Percentiles rank a stretch among this genome's conserved stretches.
Conservation (phyloP, 1,140 invertebrate genomes). For the Trinorchestia longiramus region DNA sequence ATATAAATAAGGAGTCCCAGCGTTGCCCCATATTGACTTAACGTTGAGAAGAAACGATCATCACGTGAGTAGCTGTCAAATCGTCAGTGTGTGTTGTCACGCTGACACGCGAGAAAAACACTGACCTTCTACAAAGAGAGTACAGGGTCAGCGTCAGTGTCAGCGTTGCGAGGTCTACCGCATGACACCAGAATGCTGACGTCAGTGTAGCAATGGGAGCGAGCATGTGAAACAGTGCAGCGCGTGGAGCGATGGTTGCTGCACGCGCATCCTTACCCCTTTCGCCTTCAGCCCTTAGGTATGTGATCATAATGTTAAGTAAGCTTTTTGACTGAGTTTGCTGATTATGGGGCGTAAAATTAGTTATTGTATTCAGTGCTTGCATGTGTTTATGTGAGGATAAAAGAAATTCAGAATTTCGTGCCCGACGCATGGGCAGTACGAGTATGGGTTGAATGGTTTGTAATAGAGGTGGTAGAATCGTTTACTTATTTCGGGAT, state of each 20-base stretch:
- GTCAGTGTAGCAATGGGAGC: not conserved
- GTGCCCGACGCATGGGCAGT: too few relatives aligned
- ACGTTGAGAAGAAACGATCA: not conserved
- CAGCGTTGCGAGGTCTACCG: not conserved
- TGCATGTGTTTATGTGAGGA: not conserved
- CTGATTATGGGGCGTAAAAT: not conserved
- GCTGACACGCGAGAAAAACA: not conserved
- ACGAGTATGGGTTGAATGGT: too few relatives aligned
- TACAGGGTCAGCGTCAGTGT: not conserved
- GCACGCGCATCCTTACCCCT: not conserved
- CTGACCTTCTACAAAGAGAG: not conserved
- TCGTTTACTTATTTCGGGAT: too few relatives aligned
- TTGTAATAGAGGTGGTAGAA: too few relatives aligned
- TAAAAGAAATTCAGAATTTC: too few relatives aligned
- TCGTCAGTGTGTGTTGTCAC: not conserved
- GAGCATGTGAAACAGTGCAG: not conserved
- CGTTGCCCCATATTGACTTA: not conserved
- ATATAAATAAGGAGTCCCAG: not conserved
- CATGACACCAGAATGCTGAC: constrained; percentile 6
- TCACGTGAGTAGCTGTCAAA: not conserved
- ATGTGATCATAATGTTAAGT: not conserved
- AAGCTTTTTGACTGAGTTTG: not conserved
- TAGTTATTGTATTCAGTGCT: not conserved
- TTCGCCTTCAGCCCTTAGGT: not conserved
- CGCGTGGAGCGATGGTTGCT: constrained; percentile 15